These are phyloP conservation scores for Bambusicola thoracicus DNA, from an alignment of 2,113 vertebrate genomes.

Conservation along the genomic window DNA sequence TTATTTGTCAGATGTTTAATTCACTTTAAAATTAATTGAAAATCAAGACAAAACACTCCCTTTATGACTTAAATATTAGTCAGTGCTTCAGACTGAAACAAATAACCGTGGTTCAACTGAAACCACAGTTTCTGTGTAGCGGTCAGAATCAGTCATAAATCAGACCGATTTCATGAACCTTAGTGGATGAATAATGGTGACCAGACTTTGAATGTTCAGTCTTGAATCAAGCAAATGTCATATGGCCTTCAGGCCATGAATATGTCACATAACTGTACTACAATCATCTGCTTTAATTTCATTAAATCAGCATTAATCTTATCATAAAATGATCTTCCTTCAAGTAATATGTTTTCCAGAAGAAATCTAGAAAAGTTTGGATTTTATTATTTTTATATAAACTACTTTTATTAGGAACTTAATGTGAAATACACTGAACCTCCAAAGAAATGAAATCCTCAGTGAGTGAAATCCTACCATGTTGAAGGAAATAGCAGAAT, in stretches of 20 bases:
- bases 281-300: background rate
- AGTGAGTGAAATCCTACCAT: background rate
- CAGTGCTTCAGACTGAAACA: background rate
- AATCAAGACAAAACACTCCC: background rate
- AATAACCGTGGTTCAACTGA: background rate
- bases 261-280: background rate
- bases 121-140: background rate
- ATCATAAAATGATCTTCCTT: background rate
- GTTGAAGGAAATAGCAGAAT: background rate
- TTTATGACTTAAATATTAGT: background rate
- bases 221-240: constrained; percentile 5
- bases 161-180: background rate
- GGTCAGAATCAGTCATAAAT: constrained; percentile 7
- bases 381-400: background rate
- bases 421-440: background rate
- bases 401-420: background rate
- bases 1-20: constrained; percentile 1
- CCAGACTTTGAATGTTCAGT: background rate
- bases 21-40: background rate
- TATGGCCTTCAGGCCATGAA: background rate
- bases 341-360: background rate
- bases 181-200: background rate
- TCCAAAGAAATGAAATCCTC: background rate
- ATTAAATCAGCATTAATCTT: background rate
- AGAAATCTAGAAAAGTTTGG: background rate